phyloP scores from a whole-genome alignment of 2,888 invertebrate genomes.

The Girardia tigrina region DNA sequence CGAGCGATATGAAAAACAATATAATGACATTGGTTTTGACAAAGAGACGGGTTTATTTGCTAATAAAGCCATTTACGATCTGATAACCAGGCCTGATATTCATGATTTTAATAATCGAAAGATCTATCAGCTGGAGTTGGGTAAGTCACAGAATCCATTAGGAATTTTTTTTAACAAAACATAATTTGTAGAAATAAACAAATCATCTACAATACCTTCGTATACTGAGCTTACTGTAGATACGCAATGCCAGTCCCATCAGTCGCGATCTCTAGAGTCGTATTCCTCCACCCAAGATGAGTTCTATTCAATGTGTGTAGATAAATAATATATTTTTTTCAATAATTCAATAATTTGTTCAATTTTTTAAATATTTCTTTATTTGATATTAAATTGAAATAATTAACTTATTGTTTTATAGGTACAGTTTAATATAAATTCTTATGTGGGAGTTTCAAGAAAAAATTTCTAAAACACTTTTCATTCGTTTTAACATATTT shows the following conservation, averaged over 20 bases:
- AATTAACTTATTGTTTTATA: no score
- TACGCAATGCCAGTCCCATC: background rate
- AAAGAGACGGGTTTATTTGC: slow-evolving; percentile 4
- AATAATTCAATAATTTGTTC: background rate
- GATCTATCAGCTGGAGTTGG: background rate
- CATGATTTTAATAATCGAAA: background rate
- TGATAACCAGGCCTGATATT: background rate
- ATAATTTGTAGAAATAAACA: background rate
- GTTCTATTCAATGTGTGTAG: background rate
- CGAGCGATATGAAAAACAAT: background rate
- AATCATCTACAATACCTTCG: no score
- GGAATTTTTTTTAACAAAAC: no score
- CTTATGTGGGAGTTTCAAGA: no score
- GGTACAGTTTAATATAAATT: no score
- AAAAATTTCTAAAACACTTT: no score
- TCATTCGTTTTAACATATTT: no score
- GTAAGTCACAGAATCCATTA: no score
- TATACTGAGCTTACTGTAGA: background rate
- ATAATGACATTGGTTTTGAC: background rate
- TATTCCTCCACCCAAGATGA: slow-evolving; percentile 15
- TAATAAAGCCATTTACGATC: background rate
- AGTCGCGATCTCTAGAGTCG: background rate
- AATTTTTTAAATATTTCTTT: no score
- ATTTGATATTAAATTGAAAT: no score
- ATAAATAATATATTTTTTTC: slow-evolving; percentile 3